These are phyloP conservation scores for Odontamblyopus lacepedii DNA, from an alignment of 2,797 vertebrate species.

Conservation along the genomic window DNA sequence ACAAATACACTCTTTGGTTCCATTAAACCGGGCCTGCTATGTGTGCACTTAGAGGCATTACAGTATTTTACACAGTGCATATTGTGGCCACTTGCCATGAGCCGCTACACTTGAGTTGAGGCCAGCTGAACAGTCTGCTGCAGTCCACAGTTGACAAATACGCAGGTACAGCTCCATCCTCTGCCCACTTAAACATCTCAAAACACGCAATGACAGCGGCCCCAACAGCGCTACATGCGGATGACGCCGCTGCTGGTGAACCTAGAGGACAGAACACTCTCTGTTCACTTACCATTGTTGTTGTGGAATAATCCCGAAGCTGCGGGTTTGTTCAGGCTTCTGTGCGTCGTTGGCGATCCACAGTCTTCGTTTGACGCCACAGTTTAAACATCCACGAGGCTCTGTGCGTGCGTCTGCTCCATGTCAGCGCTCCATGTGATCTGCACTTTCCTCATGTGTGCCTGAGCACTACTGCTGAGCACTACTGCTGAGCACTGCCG, in stretches of 20 bases:
- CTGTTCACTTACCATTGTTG: slow-evolving; percentile 59
- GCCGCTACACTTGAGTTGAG: slow-evolving; percentile 18
- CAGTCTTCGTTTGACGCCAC: slow-evolving; percentile 16
- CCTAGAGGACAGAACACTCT: not conserved
- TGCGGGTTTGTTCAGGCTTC: slow-evolving; percentile 9
- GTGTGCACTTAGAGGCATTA: not conserved
- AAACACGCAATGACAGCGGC: slow-evolving; percentile 22
- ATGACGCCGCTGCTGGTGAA: not conserved
- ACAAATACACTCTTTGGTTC: slow-evolving; percentile 10
- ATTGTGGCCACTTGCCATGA: not conserved
- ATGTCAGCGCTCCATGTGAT: slow-evolving; percentile 24
- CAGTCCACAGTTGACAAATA: slow-evolving; percentile 58
- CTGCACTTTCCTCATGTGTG: slow-evolving; percentile 36
- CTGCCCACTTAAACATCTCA: slow-evolving; percentile 13
- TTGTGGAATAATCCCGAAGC: slow-evolving; percentile 38
- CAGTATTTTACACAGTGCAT: not conserved
- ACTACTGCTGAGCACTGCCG: not conserved
- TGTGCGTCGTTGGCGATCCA: slow-evolving; percentile 10
- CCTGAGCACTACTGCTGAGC: not conserved
- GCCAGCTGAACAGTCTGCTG: slow-evolving; percentile 58
- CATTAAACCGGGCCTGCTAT: slow-evolving; percentile 29
- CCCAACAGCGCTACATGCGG: slow-evolving; percentile 1
- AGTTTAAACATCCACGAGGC: slow-evolving; percentile 7
- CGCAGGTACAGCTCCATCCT: slow-evolving; percentile 25
- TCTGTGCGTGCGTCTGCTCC: slow-evolving; percentile 20